These are phyloP conservation scores for Aporophyla lueneburgensis DNA, from an alignment of 2,888 invertebrate species.

Conservation along the genomic window DNA sequence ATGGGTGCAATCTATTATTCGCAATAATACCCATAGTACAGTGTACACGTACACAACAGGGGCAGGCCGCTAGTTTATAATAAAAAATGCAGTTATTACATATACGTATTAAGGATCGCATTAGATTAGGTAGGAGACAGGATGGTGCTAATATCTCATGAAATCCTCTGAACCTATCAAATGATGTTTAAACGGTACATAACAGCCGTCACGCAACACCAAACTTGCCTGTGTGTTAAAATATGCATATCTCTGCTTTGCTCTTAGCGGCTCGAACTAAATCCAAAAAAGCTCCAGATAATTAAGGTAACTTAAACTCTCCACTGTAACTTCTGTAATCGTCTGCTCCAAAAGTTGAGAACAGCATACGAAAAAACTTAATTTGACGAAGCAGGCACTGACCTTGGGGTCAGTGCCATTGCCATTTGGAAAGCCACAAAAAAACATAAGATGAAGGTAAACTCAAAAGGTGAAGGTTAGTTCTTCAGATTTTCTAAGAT, in stretches of 20 bases:
- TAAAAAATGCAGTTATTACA: not conserved
- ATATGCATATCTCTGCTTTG: not conserved
- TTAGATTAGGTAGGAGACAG: not conserved
- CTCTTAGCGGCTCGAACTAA: not conserved
- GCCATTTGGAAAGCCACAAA: too few relatives aligned
- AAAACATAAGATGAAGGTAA: too few relatives aligned
- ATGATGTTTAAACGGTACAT: not conserved
- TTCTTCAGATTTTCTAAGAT: too few relatives aligned
- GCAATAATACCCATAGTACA: not conserved
- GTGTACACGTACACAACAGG: not conserved
- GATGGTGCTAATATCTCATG: not conserved
- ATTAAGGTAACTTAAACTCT: too few relatives aligned
- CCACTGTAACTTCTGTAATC: too few relatives aligned
- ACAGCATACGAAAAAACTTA: too few relatives aligned
- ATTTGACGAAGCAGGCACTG: too few relatives aligned
- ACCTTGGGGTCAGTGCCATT: too few relatives aligned
- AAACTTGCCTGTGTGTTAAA: not conserved
- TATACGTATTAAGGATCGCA: not conserved
- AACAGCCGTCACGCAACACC: not conserved
- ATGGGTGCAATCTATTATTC: not conserved
- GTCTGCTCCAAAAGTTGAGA: too few relatives aligned
- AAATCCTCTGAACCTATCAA: not conserved
- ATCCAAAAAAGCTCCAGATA: too few relatives aligned
- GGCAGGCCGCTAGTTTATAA: not conserved
- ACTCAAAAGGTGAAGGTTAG: too few relatives aligned